Conservation (phyloP, 2,797 vertebrate species). For the Macropus fuliginosus region DNA sequence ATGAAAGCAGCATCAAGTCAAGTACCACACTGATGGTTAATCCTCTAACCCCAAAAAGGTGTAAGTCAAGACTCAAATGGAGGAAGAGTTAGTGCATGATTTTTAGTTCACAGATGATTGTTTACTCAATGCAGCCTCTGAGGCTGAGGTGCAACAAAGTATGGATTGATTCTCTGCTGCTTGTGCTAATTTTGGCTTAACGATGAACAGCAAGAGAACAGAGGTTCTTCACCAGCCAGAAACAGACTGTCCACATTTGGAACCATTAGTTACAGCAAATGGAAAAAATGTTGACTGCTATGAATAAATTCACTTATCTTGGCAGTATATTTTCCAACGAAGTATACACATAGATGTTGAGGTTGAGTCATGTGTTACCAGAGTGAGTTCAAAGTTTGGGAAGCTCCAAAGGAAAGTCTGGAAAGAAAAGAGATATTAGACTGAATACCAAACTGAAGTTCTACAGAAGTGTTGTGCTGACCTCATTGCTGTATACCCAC, state of each 20-base stretch:
- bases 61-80: no score
- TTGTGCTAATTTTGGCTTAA: not conserved
- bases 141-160: no score
- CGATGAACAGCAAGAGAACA: not conserved
- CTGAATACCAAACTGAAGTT: not conserved
- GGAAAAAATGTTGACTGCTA: not conserved
- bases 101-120: not conserved
- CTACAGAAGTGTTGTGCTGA: not conserved
- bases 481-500: no score
- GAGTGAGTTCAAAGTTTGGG: not conserved
- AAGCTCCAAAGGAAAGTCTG: not conserved
- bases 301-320: not conserved
- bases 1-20: not conserved
- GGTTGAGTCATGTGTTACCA: not conserved
- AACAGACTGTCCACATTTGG: fast-evolving
- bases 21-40: not conserved
- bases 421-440: not conserved
- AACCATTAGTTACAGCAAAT: not conserved
- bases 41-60: not conserved
- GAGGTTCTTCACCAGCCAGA: not conserved
- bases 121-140: not conserved
- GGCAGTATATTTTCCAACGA: not conserved
- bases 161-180: not conserved
- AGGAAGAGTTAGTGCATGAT: not conserved
- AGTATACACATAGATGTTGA: not conserved